Evolutionary conservation across 1,140 invertebrate genomes (phyloP).

Genomic region (Aricia agestis): DNA sequence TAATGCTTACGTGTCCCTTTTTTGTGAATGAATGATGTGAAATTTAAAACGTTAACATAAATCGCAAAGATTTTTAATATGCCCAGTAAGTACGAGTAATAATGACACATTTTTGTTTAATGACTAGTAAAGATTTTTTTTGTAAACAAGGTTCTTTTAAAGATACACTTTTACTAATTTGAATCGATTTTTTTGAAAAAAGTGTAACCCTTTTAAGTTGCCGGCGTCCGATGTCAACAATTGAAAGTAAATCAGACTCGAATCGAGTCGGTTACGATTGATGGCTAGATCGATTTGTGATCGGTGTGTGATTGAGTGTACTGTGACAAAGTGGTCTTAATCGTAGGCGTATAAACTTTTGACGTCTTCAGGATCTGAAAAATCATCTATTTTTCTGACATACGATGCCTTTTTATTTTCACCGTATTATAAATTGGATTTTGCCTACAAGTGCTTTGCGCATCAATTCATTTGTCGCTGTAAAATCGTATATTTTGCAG

Average conservation of each 20-base stretch:
- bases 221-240: conserved; percentile 42
- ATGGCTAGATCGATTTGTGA: conserved; percentile 55
- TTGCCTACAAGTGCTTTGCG: too few relatives aligned
- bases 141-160: conserved; percentile 6
- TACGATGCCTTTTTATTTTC: too few relatives aligned
- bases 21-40: neutral
- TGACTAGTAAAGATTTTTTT: too few relatives aligned
- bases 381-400: too few relatives aligned
- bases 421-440: too few relatives aligned
- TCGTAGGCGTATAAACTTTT: neutral
- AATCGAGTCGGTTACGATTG: conserved; percentile 49
- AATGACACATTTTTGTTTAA: too few relatives aligned
- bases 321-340: neutral
- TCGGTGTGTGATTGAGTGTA: conserved; percentile 40
- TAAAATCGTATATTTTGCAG: too few relatives aligned
- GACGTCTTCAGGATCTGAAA: too few relatives aligned
- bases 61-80: too few relatives aligned
- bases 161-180: neutral
- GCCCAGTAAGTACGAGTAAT: too few relatives aligned
- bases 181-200: neutral
- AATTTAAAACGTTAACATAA: too few relatives aligned
- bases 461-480: too few relatives aligned
- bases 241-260: conserved; percentile 51
- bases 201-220: conserved; percentile 37
- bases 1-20: neutral